Evolutionary conservation across 2,113 vertebrate species (phyloP), one percentile per base, ranked within the genome.

Genomic region (Thunnus thynnus): DNA sequence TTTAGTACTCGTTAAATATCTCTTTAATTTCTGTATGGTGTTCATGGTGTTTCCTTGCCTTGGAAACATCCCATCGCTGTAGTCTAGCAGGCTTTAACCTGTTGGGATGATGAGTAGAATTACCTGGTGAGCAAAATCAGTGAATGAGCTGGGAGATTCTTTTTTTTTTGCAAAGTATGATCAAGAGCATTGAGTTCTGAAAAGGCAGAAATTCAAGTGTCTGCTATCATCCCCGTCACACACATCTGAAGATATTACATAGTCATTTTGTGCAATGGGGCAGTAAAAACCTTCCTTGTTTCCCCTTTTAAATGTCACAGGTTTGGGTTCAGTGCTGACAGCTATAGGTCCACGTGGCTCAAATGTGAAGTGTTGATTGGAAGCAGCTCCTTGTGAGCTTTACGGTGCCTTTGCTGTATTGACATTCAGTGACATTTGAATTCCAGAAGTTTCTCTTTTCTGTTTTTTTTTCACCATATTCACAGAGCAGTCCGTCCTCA

Each of bases 381-480:
- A 76, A 76, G 70, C 63, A 52, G 69, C 20, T 78, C 14, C 44
- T 78, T 20, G 3, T 9, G 36, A 78, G 77, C 55, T 55, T 27
- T 25, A 67, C 44, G 7, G 13, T 73, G 41, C 20, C 50, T 81
- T 55, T 64, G 44, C 83, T 47, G 47, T 81, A 72, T 80, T 82
- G 84, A 87, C 82, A 84, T 86, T 89, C 84, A 52, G 72, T 90
- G 84, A 86, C 87, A 90, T 92, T 91, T 92, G 44, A 78, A 85
- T 90, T 80, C 66, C 11, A 50, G 32, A 47, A 46, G 12, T 72
- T 57, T 83, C 44, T 69, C 20, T 5, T 44, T 71, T 44, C 22
- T 44, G 17, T 55, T 68, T 5, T 18, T 18, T 36, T 47, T 17
- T 18, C 1, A 6, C n/a, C 13, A 46, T 27, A 64, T 66, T 44